A percentile compares a stretch with the other conserved stretches of the same genome.
phyloP scores from a whole-genome alignment of 2,888 invertebrate species.

The Candidula unifasciata region DNA sequence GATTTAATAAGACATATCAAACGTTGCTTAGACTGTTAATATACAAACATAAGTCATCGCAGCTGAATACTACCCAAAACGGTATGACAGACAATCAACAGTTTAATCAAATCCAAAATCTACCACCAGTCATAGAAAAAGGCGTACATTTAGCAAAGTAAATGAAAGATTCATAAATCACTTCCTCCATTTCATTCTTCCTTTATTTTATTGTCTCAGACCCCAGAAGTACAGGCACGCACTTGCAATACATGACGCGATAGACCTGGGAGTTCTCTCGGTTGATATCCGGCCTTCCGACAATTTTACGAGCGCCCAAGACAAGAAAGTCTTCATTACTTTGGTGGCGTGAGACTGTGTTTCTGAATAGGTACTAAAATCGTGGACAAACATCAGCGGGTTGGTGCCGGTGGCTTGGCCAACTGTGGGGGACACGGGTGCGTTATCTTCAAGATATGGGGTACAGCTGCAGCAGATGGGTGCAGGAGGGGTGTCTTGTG shows the following conservation, averaged over 20 bases:
- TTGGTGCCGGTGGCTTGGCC: neutral
- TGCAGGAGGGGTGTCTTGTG: neutral
- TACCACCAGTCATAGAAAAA: too few species aligned
- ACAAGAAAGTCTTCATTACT: conserved; percentile 34
- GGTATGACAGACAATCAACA: too few species aligned
- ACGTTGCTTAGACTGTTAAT: too few species aligned
- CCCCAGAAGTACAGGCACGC: neutral
- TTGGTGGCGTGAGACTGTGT: conserved; percentile 3
- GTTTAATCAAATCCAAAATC: too few species aligned
- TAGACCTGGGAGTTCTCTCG: conserved; percentile 5
- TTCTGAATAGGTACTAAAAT: conserved; percentile 44
- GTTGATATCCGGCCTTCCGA: conserved; percentile 26
- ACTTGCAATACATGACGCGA: conserved; percentile 21
- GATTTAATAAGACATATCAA: too few species aligned
- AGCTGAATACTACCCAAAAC: too few species aligned
- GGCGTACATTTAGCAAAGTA: too few species aligned
- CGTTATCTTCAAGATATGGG: neutral
- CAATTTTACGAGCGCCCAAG: conserved; percentile 14
- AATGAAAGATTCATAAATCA: too few species aligned
- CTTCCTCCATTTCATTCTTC: neutral
- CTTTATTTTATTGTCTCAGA: neutral
- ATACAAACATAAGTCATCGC: too few species aligned
- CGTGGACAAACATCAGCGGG: conserved; percentile 40
- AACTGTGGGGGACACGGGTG: neutral
- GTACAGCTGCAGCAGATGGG: neutral